Base-by-base conservation (phyloP, 2,113 vertebrate genomes). In the Larimichthys polyactis region DNA sequence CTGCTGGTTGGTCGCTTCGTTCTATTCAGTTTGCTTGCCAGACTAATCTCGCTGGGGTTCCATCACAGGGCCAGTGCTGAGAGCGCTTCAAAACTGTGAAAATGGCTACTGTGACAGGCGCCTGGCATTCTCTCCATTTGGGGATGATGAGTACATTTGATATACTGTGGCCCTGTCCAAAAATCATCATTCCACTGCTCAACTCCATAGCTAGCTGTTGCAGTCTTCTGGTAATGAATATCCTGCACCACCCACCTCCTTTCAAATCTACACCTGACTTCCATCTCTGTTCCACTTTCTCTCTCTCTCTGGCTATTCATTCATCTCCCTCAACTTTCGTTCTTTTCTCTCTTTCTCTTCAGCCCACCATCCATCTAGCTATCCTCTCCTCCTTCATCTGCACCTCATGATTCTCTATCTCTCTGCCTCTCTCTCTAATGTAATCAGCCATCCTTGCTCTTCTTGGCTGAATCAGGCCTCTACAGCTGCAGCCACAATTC, bases 141-240 rank as follows among this genome's bases (percentile, higher is more conserved):
- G 70, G 80, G 84, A 87, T 82, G 84, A 91, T 90, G 86, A 90
- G 83, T 81, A 81, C 69, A 84, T 92, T 86, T 90, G 85, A 91
- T 90, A 79, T 64, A 82, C 54, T n/a, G 62, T 7, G 43, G 71
- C 58, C 64, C 79, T 65, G 82, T 91, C 86, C 85, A 81, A 63
- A 91, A 90, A 83, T 66, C 86, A 80, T 89, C 87, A 79, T 72
- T 76, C 76, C 65, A 12, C 64, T 17, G 76, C 84, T 68, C 60
- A 49, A 55, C 78, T 70, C 71, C 75, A 40, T 5, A 83, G 68
- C 77, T 59, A 24, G 75, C 72, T 52, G 55, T 3, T 59, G 62
- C 69, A 51, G 78, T 57, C 51, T 46, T 15, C 71, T 60, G 89
- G 80, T 88, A 80, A 85, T 85, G 71, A 76, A 70, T 81, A 78